Base-by-base conservation (phyloP, 2,113 vertebrate genomes). In the Melanostigma gelatinosum region DNA sequence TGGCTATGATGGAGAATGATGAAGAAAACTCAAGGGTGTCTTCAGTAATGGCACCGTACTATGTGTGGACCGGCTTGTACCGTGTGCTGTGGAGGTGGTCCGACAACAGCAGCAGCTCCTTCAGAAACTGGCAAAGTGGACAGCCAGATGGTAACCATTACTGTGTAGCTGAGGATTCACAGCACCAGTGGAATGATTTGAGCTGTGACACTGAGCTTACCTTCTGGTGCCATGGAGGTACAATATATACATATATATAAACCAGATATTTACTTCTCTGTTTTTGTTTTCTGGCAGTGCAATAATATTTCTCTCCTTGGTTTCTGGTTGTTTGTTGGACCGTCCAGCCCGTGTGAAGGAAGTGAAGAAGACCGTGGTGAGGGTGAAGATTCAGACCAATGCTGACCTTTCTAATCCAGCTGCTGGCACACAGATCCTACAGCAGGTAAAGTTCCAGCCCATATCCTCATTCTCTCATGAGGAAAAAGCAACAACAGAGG, bases 11-110 rank as follows among this genome's bases (percentile, higher is more conserved):
- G 0, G 69, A 69, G 57, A 77, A 8, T 1, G 40, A 4, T 12
- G 0, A 50, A 4, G 62, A 80, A 46, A 48, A 75, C 29, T 8
- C 4, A 18, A 29, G 15, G 1, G 4, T 65, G 13, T 0, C 9
- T 0, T 8, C 36, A 1, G 0, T 46, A 5, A 7, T 1, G 0
- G 3, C 16, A 22, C 0, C 3, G 6, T 0, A 0, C 3, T 0
- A 0, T 0, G 29, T 1, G 0, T 86, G 83, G 80, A 86, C 81
- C 1, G 80, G 84, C 4, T 36, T 86, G 74, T 86, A 78, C 48
- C 38, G 80, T 36, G 8, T 1, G 0, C 46, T 40, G 0, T 88
- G 77, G 65, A 75, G 0, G 0, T 88, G 84, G 84, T 67, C 69
- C 0, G 87, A 88, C 29, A 18, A 60, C 0, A 86, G 29, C 61